phyloP scores from a whole-genome alignment of 2,113 vertebrate species.

The Nesoenas mayeri region DNA sequence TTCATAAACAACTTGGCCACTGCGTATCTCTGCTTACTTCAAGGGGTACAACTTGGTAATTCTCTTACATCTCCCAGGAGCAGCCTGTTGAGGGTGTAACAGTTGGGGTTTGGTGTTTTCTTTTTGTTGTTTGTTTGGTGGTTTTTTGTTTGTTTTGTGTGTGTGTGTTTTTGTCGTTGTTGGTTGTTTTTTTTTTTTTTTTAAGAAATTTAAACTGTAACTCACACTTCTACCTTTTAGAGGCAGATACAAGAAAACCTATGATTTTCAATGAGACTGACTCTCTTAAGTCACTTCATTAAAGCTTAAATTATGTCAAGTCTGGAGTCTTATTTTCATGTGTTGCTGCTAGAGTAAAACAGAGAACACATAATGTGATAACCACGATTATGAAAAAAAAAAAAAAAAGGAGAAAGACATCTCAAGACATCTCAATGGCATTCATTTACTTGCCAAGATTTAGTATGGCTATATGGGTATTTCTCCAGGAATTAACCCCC shows the following conservation, averaged over 20 bases:
- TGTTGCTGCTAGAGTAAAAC: background rate
- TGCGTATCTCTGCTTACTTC: background rate
- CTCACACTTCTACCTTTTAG: background rate
- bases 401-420: background rate
- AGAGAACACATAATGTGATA: background rate
- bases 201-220: background rate
- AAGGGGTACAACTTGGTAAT: background rate
- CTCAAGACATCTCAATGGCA: background rate
- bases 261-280: background rate
- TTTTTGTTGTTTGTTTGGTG: too few relatives aligned
- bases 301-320: background rate
- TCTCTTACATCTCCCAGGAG: background rate
- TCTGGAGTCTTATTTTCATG: background rate
- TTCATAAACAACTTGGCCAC: background rate
- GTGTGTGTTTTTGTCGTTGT: too few relatives aligned
- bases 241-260: background rate
- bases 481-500: background rate
- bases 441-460: background rate
- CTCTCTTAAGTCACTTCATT: background rate
- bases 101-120: too few relatives aligned
- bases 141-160: too few relatives aligned
- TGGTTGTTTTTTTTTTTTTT: background rate
- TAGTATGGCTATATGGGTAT: background rate
- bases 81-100: background rate
- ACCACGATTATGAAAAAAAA: background rate